Base-by-base conservation (phyloP, 2,797 vertebrate species). In the Petrocephalus sullivani region DNA sequence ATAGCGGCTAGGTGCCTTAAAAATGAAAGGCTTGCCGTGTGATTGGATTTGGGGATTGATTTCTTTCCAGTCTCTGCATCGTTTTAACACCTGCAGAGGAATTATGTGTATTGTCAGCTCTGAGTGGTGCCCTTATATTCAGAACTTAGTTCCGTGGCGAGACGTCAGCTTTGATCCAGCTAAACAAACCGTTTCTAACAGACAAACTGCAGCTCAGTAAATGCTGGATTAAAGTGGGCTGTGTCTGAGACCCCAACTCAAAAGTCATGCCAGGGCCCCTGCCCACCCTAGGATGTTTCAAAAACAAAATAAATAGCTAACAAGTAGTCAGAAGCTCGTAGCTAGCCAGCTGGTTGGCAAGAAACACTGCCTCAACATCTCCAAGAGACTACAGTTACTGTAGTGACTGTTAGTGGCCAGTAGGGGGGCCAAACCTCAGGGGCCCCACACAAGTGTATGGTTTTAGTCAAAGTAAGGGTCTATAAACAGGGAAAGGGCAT, bases 401-500 rank as follows among this genome's bases (percentile, higher is more conserved):
- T 33, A 33, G 10, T 67, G 23, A 67, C 71, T 78, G 16, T 41
- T 46, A 33, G 67, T 33, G 64, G 9, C 61, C 61, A 64, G 61
- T 64, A 64, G 61, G 61, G 49, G 21, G 60, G 6, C 58, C n/a
- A 61, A 23, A 61, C 58, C 7, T 9, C 58, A 61, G 58, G 21
- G 60, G 3, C 61, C 61, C 10, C 61, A 67, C 61, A 67, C 3
- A 67, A 33, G 12, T 67, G 23, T 23, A 67, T 23, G 4, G 21
- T 8, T 51, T 12, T n/a, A 54, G 53, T 28, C 23, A 88, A 51
- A 81, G 56, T 53, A 88, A 89, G 91, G 46, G 28, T 60, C 71
- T 92, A 71, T 41, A 88, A 82, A 83, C 7, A 90, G 92, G 89
- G 88, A 92, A 88, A 90, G 90, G 90, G 91, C 86, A 87, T 88